These are phyloP conservation scores for Rhodophaea formosa DNA, from an alignment of 2,888 invertebrate species.

Conservation along the genomic window DNA sequence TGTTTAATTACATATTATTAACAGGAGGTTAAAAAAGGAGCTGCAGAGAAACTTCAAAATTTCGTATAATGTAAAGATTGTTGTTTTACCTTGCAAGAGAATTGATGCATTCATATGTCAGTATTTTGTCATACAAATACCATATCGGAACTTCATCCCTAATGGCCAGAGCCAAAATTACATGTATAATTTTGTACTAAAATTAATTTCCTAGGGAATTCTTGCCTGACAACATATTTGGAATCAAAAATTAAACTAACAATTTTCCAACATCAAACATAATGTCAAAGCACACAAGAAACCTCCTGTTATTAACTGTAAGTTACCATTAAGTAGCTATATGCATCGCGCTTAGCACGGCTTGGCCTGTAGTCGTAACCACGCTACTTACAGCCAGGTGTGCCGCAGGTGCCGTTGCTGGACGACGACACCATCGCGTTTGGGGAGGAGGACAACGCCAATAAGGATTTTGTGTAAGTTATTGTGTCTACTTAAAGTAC, in stretches of 20 bases:
- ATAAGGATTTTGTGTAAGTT: conserved; percentile 73
- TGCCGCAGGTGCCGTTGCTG: conserved; percentile 89
- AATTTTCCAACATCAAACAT: no score
- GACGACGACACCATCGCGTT: conserved; percentile 93
- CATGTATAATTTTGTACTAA: no score
- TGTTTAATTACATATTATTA: not conserved
- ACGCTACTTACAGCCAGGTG: conserved; percentile 74
- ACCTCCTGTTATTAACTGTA: not conserved
- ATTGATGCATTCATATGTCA: no score
- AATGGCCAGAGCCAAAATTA: no score
- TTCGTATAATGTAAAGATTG: no score
- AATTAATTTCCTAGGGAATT: no score
- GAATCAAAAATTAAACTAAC: no score
- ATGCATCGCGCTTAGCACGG: conserved; percentile 65
- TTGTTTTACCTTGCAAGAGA: no score
- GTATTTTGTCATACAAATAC: no score
- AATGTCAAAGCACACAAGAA: no score
- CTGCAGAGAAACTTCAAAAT: not conserved
- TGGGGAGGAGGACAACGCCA: conserved; percentile 88
- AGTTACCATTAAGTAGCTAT: conserved; percentile 21
- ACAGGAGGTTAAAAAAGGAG: not conserved
- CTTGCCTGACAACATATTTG: no score
- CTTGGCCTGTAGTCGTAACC: conserved; percentile 65
- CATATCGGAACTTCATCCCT: no score
- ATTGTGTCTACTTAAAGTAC: not conserved